A percentile compares a stretch with the other conserved stretches of the same genome.
Evolutionary conservation across 2,113 vertebrate genomes (phyloP).

Genomic region (Pygoscelis adeliae): DNA sequence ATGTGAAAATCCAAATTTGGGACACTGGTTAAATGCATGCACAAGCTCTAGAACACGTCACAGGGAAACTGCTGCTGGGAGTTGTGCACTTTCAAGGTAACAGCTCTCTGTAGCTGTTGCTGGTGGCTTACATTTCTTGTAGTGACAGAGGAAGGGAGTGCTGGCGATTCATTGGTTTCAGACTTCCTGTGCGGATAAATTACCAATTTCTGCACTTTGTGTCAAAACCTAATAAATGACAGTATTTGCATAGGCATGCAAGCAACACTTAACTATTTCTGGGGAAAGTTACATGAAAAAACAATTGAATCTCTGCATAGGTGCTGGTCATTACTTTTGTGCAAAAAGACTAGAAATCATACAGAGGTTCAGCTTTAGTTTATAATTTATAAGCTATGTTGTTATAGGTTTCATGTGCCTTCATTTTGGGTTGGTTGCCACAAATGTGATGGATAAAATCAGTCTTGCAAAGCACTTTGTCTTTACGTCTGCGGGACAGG

Average conservation of each 20-base stretch:
- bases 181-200: neutral
- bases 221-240: neutral
- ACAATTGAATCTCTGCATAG: neutral
- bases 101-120: neutral
- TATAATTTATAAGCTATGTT: slow-evolving; percentile 35
- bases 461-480: slow-evolving; percentile 45
- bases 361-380: slow-evolving; percentile 27
- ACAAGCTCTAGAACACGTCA: neutral
- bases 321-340: slow-evolving; percentile 19
- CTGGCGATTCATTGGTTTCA: neutral
- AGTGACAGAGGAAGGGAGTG: neutral
- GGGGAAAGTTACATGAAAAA: neutral
- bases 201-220: neutral
- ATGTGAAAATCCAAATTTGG: slow-evolving; percentile 23
- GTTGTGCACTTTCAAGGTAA: neutral
- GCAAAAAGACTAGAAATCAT: neutral
- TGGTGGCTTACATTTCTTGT: neutral
- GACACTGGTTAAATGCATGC: neutral
- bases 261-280: neutral
- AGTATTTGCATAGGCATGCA: neutral
- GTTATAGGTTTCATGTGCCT: slow-evolving; percentile 56
- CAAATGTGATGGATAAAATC: neutral
- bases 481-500: neutral
- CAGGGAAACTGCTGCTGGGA: neutral
- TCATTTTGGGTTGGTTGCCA: slow-evolving; percentile 57